Conservation (phyloP, 2,888 invertebrate species). For the Drosophila heteroneura region DNA sequence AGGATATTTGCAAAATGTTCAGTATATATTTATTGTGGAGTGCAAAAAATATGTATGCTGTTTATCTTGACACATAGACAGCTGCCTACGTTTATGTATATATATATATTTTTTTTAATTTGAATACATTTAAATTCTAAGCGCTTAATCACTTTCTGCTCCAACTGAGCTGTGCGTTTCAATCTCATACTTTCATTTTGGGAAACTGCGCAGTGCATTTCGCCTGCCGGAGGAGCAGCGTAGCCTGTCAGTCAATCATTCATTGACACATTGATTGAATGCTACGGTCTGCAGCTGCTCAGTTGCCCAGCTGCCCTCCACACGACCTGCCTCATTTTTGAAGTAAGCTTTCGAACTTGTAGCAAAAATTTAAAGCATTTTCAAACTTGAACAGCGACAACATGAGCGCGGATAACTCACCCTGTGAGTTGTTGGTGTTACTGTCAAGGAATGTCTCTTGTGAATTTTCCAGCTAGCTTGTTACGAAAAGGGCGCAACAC, state of each 20-base stretch:
- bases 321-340: neutral
- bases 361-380: conserved; percentile 65
- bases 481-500: conserved; percentile 51
- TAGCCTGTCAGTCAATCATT: conserved; percentile 56
- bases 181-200: neutral
- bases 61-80: conserved; percentile 38
- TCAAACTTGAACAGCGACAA: conserved; percentile 29
- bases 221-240: neutral
- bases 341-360: conserved; percentile 15
- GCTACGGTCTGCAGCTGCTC: conserved; percentile 39
- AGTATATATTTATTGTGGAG: conserved; percentile 58
- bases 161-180: conserved; percentile 14
- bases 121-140: conserved; percentile 13
- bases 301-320: neutral
- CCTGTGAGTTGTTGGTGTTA: conserved; percentile 33
- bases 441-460: conserved; percentile 62
- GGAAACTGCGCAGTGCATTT: conserved; percentile 10
- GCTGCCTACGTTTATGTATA: neutral
- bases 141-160: conserved; percentile 11
- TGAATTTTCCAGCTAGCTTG: conserved; percentile 69
- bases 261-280: conserved; percentile 62
- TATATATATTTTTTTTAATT: conserved; percentile 11
- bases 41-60: conserved; percentile 69
- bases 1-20: conserved; percentile 53
- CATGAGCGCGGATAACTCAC: conserved; percentile 26